Evolutionary conservation across 2,113 vertebrate genomes (phyloP).

Genomic region (Etia nguti): DNA sequence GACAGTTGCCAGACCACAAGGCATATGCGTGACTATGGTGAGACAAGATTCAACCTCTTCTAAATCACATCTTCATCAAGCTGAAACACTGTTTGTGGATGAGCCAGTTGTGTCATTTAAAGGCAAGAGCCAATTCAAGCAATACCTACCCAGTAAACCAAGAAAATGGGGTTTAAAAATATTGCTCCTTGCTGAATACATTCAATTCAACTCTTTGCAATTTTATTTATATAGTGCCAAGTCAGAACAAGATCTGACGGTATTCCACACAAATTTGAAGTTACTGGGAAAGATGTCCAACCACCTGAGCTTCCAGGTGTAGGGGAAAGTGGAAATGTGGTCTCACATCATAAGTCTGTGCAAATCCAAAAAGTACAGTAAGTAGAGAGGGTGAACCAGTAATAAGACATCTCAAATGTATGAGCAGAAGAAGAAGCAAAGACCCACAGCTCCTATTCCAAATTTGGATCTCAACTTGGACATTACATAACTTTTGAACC

Average conservation of each 20-base stretch:
- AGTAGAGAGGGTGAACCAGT: not conserved
- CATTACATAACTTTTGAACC: not conserved
- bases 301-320: not conserved
- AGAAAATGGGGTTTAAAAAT: not conserved
- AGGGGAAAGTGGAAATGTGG: not conserved
- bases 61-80: not conserved
- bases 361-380: not conserved
- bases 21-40: not conserved
- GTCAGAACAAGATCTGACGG: not conserved
- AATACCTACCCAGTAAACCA: too few species aligned
- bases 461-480: not conserved
- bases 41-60: not conserved
- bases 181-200: not conserved
- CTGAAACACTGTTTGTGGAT: not conserved
- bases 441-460: not conserved
- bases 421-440: not conserved
- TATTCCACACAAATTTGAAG: not conserved
- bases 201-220: not conserved
- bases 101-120: not conserved
- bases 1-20: not conserved
- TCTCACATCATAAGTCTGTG: not conserved
- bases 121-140: not conserved
- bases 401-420: not conserved
- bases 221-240: not conserved
- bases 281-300: not conserved